phyloP scores from a whole-genome alignment of 2,797 vertebrate genomes.

The Falco cherrug region DNA sequence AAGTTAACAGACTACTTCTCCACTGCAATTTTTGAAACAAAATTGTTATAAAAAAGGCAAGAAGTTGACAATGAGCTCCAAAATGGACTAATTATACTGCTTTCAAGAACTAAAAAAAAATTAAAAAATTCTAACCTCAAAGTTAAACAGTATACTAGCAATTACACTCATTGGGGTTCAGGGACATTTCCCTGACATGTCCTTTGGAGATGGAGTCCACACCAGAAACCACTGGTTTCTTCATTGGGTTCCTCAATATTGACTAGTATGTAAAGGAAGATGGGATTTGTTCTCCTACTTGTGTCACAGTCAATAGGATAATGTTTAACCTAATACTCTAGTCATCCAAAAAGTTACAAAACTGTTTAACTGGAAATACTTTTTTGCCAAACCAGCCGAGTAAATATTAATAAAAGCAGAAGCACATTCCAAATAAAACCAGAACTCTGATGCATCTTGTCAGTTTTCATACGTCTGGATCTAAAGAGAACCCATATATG shows the following conservation, averaged over 20 bases:
- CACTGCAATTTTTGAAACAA: not conserved
- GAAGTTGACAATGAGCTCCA: not conserved
- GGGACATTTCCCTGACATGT: accelerated
- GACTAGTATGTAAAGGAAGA: not conserved
- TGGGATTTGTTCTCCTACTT: not conserved
- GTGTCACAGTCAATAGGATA: not conserved
- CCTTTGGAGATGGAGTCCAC: not conserved
- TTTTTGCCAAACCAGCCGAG: not conserved
- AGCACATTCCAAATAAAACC: not conserved
- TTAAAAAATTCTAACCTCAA: not conserved
- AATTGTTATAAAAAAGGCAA: not conserved
- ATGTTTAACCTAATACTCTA: not conserved
- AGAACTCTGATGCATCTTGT: not conserved
- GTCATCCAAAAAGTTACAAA: not conserved
- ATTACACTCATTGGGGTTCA: not conserved
- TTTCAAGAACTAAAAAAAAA: not conserved
- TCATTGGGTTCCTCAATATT: not conserved
- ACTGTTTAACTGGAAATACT: not conserved
- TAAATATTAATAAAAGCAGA: not conserved
- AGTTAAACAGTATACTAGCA: not conserved
- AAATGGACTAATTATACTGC: not conserved
- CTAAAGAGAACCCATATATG: not conserved
- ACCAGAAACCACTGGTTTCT: not conserved
- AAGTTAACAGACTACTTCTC: not conserved
- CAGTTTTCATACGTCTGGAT: not conserved